These are phyloP conservation scores for Labeo calbasu DNA, from an alignment of 2,797 vertebrate species.

Conservation along the genomic window DNA sequence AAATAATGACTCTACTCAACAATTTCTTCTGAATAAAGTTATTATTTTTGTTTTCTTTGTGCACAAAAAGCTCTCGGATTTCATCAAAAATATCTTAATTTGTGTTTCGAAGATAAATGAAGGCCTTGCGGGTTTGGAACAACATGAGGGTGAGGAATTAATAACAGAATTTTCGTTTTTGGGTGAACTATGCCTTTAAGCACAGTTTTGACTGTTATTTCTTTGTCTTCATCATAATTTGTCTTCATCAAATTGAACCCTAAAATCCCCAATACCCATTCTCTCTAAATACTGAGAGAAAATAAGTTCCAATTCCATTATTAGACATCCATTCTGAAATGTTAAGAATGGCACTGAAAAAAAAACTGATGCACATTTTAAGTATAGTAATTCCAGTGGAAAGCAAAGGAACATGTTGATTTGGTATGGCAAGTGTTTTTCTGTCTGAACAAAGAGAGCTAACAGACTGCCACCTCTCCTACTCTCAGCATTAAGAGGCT, in stretches of 20 bases:
- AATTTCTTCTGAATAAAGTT: no score
- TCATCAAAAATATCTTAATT: no score
- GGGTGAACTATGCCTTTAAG: no score
- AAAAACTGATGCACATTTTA: not conserved
- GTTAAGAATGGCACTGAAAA: not conserved
- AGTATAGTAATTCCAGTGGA: not conserved
- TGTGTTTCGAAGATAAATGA: no score
- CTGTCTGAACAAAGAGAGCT: conserved; percentile 33
- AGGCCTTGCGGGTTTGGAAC: no score
- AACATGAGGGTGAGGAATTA: no score
- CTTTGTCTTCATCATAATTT: no score
- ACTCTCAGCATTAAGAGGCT: conserved; percentile 48
- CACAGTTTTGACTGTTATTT: not conserved
- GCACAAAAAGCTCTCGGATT: no score
- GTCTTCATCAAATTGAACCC: not conserved
- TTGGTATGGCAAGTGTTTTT: conserved; percentile 18
- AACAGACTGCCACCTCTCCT: conserved; percentile 51
- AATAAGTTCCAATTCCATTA: not conserved
- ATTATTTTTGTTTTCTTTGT: no score
- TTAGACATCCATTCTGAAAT: not conserved
- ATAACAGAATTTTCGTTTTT: no score
- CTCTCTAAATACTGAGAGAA: not conserved
- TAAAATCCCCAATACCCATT: not conserved
- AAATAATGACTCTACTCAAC: no score
- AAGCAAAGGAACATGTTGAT: not conserved